Base-by-base conservation (phyloP, 2,888 invertebrate species). In the Ichneumon xanthorius region DNA sequence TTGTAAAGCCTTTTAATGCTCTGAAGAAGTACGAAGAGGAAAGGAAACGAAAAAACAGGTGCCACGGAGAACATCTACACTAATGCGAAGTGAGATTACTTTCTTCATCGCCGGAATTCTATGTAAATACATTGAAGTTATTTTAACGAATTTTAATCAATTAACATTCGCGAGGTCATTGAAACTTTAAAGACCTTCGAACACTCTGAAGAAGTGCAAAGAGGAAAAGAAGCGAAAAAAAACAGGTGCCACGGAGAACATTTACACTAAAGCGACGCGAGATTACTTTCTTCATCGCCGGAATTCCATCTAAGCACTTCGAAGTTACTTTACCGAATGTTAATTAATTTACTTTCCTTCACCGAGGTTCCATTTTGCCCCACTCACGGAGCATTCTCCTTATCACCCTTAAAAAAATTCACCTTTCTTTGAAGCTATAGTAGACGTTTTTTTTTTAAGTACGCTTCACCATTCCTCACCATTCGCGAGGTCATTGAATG, bases 1-100 rank as follows among this genome's bases (percentile, higher is more conserved):
- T 30, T 30, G 22, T 22, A 22, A n/a, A 70, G 50, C 63, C 48
- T 84, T 76, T 78, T 37, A 50, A 53, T 22, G 67, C 50, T 22
- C 22, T 19, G 58, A 55, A 80, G 50, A 70, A 67, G 65, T 55
- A 48, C 7, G 16, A 45, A 50, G 70, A 61, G 45, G 4, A 40
- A 33, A 40, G 48, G 11, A 73, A 33, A 19, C 16, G 19, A 16
- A 26, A 61, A 70, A 30, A 53, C 33, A 30, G 14, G 14, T 30
- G 40, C 26, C 61, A 68, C 30, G 22, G 30, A 33, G 30, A 70
- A 63, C 40, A n/a, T 14, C 45, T 33, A 75, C 33, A 14, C 22
- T 22, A 26, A 22, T 45, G n/a, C 4, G 14, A 33, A 50, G 4
- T 7, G 30, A 6, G 16, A 61, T 53, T 30, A n/a, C 30, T 16